Evolutionary conservation across 2,113 vertebrate genomes (phyloP).

Genomic region (sheep (Ovis aries)): DNA sequence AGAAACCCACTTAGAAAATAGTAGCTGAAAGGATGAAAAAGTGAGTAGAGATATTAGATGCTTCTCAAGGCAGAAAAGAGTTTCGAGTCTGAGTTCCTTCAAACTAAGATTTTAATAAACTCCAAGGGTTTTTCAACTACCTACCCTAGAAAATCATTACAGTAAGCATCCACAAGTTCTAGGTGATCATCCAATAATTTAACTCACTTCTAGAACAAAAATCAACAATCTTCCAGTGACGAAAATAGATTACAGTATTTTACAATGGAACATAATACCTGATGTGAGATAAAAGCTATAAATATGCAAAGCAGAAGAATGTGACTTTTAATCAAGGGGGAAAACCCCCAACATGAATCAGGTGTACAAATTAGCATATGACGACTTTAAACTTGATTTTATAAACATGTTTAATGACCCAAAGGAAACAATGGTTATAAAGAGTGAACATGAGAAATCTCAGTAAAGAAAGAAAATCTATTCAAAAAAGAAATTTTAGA

Average conservation of each 20-base stretch:
- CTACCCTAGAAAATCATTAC: neutral
- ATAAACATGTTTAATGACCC: neutral
- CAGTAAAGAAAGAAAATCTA: neutral
- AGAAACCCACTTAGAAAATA: neutral
- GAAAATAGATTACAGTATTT: neutral
- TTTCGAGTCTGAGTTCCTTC: neutral
- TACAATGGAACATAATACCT: neutral
- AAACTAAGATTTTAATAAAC: neutral
- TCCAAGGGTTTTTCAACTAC: neutral
- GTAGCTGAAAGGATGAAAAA: neutral
- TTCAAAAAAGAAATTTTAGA: neutral
- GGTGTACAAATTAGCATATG: neutral
- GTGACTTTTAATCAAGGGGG: neutral
- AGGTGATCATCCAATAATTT: neutral
- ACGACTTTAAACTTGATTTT: neutral
- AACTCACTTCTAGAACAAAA: neutral
- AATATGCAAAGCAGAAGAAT: neutral
- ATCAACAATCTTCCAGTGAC: neutral
- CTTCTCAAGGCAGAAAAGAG: neutral
- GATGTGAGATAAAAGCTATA: neutral
- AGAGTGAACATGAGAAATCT: neutral
- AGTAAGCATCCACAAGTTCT: neutral
- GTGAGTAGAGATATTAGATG: neutral
- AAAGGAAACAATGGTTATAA: neutral
- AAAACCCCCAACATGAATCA: neutral